Conservation (phyloP, 2,113 vertebrate genomes). For the Bathybates hornii region DNA sequence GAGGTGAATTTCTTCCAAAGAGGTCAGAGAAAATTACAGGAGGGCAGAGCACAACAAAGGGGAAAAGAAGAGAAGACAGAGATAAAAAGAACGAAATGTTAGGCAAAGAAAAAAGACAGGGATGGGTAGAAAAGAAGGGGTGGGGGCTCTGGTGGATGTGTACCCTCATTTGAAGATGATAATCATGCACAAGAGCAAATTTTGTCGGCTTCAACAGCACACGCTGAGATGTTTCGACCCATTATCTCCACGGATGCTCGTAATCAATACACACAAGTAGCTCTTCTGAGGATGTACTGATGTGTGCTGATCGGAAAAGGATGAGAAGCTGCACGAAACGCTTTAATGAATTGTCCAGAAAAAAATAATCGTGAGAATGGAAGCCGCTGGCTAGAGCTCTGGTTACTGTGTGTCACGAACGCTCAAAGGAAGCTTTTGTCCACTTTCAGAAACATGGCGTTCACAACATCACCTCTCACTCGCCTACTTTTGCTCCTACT, state of each 20-base stretch:
- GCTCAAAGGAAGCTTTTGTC: neutral
- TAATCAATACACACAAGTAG: neutral
- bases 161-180: neutral
- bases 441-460: neutral
- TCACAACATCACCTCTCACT: neutral
- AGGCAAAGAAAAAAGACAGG: neutral
- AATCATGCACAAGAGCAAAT: neutral
- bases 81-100: neutral
- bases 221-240: neutral
- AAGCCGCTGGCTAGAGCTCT: neutral
- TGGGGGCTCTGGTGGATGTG: neutral
- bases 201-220: neutral
- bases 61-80: neutral
- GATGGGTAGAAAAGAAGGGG: neutral
- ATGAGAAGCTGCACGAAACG: neutral
- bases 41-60: slow-evolving; percentile 1
- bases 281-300: neutral
- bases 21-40: slow-evolving; percentile 35
- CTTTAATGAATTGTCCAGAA: neutral
- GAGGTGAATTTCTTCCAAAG: slow-evolving; percentile 42
- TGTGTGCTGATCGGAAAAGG: neutral
- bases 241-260: neutral
- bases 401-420: neutral
- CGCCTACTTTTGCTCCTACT: neutral
- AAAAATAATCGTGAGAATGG: neutral